Percentiles rank a stretch among this genome's conserved stretches.
Evolutionary conservation across 2,888 invertebrate genomes (phyloP).

Genomic region (Scaptomyza reducta): DNA sequence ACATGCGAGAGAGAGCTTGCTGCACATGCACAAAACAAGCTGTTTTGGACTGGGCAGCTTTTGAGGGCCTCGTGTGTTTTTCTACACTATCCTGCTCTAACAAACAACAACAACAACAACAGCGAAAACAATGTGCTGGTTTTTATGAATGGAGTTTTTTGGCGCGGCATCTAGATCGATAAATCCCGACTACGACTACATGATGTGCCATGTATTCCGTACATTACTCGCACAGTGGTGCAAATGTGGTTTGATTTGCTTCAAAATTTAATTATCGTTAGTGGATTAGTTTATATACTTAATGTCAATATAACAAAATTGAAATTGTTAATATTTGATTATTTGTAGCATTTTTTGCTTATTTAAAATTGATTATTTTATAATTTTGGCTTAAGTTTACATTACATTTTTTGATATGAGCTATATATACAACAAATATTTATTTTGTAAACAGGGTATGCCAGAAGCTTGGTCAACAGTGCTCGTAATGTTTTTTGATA

Average conservation of each 20-base stretch:
- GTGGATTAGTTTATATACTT: no score
- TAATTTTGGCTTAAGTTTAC: no score
- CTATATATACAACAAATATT: no score
- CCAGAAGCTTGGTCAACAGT: background rate
- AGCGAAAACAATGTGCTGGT: conserved; percentile 80
- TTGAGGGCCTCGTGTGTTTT: conserved; percentile 56
- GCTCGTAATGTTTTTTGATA: conserved; percentile 8
- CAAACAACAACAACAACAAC: conserved; percentile 20
- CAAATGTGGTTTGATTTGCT: conserved; percentile 7
- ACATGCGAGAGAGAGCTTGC: conserved; percentile 34
- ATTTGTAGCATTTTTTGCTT: no score
- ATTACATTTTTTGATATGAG: no score
- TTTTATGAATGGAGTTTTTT: conserved; percentile 84
- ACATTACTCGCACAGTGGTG: conserved; percentile 56
- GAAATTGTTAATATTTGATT: no score
- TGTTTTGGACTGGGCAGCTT: conserved; percentile 21
- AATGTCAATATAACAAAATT: no score
- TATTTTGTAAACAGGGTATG: conserved; percentile 5
- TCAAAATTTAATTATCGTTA: background rate
- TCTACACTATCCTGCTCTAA: conserved; percentile 53
- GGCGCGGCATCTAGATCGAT: conserved; percentile 83
- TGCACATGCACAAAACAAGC: conserved; percentile 69
- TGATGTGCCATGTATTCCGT: conserved; percentile 55
- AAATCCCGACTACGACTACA: conserved; percentile 81
- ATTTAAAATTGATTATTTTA: no score